These are phyloP conservation scores for Lerema accius DNA, from an alignment of 1,140 invertebrate genomes.

Conservation along the genomic window DNA sequence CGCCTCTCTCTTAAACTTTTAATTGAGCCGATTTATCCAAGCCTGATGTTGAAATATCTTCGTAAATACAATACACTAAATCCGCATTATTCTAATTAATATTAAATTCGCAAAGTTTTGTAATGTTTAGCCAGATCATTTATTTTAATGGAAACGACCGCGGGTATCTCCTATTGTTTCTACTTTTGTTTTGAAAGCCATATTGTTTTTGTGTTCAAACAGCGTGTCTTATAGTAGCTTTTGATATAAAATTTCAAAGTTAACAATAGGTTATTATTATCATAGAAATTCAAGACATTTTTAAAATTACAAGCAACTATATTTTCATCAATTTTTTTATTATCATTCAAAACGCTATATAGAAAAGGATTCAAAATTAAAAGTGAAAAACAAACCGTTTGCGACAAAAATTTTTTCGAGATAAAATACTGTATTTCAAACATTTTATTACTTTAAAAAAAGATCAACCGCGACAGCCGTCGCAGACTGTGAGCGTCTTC, in stretches of 20 bases:
- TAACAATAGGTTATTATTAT: neutral
- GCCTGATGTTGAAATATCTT: constrained; percentile 17
- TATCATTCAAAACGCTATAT: too few species aligned
- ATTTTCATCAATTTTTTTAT: too few species aligned
- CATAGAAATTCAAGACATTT: too few species aligned
- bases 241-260: neutral
- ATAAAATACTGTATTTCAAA: too few species aligned
- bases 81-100: constrained; percentile 28
- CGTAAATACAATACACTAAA: constrained; percentile 24
- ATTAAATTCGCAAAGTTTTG: constrained; percentile 15
- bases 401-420: too few species aligned
- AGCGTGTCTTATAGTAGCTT: neutral
- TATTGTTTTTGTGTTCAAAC: neutral
- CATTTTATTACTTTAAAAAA: neutral
- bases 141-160: constrained; percentile 1
- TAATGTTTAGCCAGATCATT: constrained; percentile 22
- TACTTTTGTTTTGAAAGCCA: constrained; percentile 1
- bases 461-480: neutral
- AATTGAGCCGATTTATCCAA: constrained; percentile 33
- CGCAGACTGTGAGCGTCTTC: neutral
- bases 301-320: too few species aligned
- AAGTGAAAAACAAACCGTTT: too few species aligned
- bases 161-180: neutral
- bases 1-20: constrained; percentile 37
- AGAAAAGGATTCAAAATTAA: too few species aligned